Conservation (phyloP, 1,140 invertebrate genomes). For the Aplysia californica region DNA sequence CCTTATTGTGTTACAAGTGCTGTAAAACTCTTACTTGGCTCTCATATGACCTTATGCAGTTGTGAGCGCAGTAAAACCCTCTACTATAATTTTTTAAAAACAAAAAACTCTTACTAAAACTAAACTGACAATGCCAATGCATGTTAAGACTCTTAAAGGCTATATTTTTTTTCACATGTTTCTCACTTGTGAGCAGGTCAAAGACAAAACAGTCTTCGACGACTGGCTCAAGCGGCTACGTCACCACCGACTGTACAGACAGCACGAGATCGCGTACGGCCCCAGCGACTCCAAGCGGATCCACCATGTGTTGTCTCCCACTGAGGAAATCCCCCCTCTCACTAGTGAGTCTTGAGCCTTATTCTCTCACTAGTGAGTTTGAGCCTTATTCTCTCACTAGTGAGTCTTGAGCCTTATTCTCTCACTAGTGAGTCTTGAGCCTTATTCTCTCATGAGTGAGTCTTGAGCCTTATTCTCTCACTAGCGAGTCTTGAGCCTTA, state of each 20-base stretch:
- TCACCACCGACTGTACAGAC: constrained; percentile 82
- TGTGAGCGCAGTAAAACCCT: too few relatives aligned
- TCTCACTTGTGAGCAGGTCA: constrained; percentile 35
- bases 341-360: constrained; percentile 16
- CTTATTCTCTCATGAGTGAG: background rate
- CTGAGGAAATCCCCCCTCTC: constrained; percentile 51
- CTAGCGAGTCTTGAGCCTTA: constrained; percentile 2
- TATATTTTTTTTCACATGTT: too few relatives aligned
- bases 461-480: background rate
- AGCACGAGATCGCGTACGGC: constrained; percentile 75
- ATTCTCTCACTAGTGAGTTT: background rate
- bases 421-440: constrained; percentile 20
- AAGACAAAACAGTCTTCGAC: constrained; percentile 71
- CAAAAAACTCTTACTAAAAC: too few relatives aligned
- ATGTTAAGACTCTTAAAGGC: too few relatives aligned
- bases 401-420: background rate
- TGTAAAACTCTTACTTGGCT: too few relatives aligned
- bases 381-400: background rate
- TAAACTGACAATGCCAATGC: too few relatives aligned
- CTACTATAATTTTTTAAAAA: too few relatives aligned
- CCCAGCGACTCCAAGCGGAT: constrained; percentile 63
- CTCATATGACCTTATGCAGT: too few relatives aligned
- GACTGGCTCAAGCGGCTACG: constrained; percentile 83
- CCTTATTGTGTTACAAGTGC: too few relatives aligned
- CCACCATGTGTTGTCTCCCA: constrained; percentile 60